Conservation (phyloP, 2,113 vertebrate species). For the Daphoenositta chrysoptera region DNA sequence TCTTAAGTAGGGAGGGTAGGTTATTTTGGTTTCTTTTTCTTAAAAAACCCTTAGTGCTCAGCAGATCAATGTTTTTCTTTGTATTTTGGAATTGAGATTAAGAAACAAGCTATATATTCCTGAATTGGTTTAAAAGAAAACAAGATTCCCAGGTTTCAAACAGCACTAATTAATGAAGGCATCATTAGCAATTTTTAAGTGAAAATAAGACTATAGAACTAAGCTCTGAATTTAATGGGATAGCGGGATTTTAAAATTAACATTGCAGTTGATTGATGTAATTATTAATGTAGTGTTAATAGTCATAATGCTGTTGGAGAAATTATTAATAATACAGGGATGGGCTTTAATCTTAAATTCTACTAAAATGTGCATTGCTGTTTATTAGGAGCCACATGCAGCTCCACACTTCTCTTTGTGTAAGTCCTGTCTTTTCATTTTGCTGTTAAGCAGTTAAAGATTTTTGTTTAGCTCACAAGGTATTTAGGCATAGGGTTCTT, state of each 20-base stretch:
- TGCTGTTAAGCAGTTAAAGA: background rate
- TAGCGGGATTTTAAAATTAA: background rate
- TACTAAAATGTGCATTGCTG: background rate
- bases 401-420: background rate
- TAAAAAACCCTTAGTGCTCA: background rate
- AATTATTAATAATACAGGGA: background rate
- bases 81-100: background rate
- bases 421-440: background rate
- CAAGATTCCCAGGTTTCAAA: background rate
- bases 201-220: background rate
- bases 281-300: background rate
- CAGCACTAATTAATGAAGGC: background rate
- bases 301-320: background rate
- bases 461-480: background rate
- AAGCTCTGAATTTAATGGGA: background rate
- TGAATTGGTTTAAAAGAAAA: background rate
- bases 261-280: background rate
- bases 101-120: background rate
- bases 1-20: background rate
- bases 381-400: background rate
- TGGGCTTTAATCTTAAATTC: background rate
- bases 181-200: background rate
- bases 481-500: background rate
- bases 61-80: background rate
- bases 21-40: accelerated